Evolutionary conservation across 1,140 invertebrate species (phyloP).

Genomic region (Lucilia sericata): DNA sequence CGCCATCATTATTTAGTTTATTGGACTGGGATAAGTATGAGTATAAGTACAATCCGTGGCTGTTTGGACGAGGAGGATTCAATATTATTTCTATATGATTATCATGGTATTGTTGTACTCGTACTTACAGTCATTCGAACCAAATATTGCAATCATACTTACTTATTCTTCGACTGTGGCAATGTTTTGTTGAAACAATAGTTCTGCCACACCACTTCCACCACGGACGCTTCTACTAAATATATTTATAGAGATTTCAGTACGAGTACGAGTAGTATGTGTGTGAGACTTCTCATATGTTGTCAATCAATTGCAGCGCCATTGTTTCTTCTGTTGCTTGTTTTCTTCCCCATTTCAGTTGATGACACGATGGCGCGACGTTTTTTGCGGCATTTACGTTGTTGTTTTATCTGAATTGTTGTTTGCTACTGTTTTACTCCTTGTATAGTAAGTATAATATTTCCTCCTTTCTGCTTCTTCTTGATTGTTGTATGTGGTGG

Average conservation of each 20-base stretch:
- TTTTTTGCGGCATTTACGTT: constrained; percentile 33
- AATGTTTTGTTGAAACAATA: constrained; percentile 44
- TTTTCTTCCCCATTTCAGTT: constrained; percentile 5
- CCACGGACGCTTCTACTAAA: background rate
- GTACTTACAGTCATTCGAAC: background rate
- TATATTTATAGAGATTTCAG: constrained; percentile 19
- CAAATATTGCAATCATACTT: background rate
- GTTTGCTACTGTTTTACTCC: constrained; percentile 32
- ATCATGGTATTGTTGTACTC: background rate
- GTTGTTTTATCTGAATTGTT: constrained; percentile 36
- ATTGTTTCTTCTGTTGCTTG: constrained; percentile 45
- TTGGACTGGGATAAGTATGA: no score
- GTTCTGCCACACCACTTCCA: constrained; percentile 38
- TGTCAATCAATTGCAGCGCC: constrained; percentile 50
- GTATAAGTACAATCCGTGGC: no score
- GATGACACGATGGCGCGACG: constrained; percentile 49
- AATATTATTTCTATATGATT: background rate
- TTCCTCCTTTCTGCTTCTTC: background rate
- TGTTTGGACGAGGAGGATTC: no score
- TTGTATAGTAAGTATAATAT: constrained; percentile 8
- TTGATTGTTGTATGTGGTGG: constrained; percentile 26
- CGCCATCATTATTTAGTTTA: constrained; percentile 41
- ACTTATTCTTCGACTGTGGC: background rate
- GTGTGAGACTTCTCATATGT: constrained; percentile 39
- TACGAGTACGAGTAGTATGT: background rate